Conservation (phyloP, 1,140 invertebrate species). For the Pseudomyrmex gracilis region DNA sequence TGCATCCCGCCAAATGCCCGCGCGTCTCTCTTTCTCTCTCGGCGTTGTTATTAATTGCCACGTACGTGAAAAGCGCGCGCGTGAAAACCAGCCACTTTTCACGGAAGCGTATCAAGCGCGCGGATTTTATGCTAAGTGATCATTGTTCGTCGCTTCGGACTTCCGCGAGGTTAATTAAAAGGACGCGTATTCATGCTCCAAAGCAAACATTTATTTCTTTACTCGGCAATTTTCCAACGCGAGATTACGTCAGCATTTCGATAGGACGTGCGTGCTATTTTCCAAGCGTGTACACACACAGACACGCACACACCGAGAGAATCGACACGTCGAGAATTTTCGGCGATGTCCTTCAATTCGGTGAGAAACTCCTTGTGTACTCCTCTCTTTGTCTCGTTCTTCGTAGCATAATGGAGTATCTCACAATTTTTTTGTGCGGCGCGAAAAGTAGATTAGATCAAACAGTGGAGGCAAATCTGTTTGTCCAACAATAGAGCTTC, state of each 20-base stretch:
- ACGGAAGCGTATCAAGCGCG: background rate
- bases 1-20: background rate
- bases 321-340: slow-evolving; percentile 40
- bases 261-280: slow-evolving; percentile 37
- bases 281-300: slow-evolving; percentile 28
- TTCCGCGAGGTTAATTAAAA: slow-evolving; percentile 48
- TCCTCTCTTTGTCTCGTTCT: too few species aligned
- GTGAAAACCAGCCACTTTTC: background rate
- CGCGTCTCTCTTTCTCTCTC: background rate
- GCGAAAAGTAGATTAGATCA: background rate
- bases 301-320: slow-evolving; percentile 18
- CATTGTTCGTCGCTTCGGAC: slow-evolving; percentile 24
- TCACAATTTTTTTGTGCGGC: background rate
- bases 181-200: slow-evolving; percentile 28
- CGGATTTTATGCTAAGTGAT: slow-evolving; percentile 43
- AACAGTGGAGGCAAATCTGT: slow-evolving; percentile 24
- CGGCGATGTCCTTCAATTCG: background rate
- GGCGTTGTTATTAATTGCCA: slow-evolving; percentile 21
- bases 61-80: slow-evolving; percentile 25
- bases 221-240: slow-evolving; percentile 58
- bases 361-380: background rate
- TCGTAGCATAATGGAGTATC: background rate
- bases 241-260: slow-evolving; percentile 46
- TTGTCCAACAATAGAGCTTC: slow-evolving; percentile 19
- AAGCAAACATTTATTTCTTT: slow-evolving; percentile 37